Base-by-base conservation (phyloP, 1,140 invertebrate species). In the Limonius californicus region DNA sequence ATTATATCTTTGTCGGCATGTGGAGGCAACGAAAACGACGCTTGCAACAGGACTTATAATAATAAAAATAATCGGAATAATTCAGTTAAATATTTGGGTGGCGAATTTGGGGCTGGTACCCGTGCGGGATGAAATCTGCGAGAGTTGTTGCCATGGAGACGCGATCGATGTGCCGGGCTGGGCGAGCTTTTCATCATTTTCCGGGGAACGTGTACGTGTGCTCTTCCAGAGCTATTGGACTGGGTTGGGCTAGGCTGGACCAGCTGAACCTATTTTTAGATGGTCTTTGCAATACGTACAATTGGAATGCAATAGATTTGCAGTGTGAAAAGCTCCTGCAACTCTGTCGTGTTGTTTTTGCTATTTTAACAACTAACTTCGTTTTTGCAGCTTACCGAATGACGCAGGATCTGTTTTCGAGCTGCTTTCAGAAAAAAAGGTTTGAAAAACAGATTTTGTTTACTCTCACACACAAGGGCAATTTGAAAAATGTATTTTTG, bases 151-250 rank as follows among this genome's bases (percentile, higher is more conserved):
- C 70, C 62, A 60, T 62, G 56, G 68, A 54, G 62, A 72, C 68
- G 63, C 45, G 70, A 72, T 72, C 70, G 70, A 72, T 72, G 66
- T 59, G 30, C 58, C 39, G 53, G 64, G 60, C 62, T 59, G 59
- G 60, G 59, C 56, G 62, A 61, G 63, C 63, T 63, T 68, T 68
- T 66, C 66, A 66, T 66, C 66, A 66, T 65, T 68, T 68, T 64
- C 66, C 64, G 64, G 67, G 67, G 67, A 68, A 65, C 54, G 57
- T 64, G 62, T 63, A 54, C 65, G 54, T 50, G 63, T 21, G 45
- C 45, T 62, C 59, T 67, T 62, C 66, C 66, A 68, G 66, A 64
- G 54, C 60, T 67, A 61, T 58, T 61, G 60, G 42, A 53, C 53
- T 43, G 57, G 61, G 50, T 65, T 63, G 61, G 61, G 61, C 47